Percentiles rank a stretch among this genome's conserved stretches.
phyloP scores from a whole-genome alignment of 1,140 invertebrate species.

The Galleria mellonella region DNA sequence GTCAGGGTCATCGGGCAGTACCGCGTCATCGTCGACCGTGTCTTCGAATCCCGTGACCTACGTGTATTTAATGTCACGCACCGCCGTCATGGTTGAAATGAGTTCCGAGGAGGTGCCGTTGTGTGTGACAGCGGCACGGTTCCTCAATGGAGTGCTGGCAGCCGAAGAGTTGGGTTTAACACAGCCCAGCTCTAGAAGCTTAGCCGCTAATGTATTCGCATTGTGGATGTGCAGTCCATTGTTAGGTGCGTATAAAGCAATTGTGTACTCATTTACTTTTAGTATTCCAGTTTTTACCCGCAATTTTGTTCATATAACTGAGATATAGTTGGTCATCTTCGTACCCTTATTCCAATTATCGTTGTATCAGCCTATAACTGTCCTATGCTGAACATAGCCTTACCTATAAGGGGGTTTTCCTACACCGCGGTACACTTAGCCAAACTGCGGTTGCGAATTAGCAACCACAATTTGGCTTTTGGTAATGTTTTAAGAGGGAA shows the following conservation, averaged over 20 bases:
- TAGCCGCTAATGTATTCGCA: conserved; percentile 78
- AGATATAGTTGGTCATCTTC: no score
- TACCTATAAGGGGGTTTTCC: no score
- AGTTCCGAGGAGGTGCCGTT: conserved; percentile 76
- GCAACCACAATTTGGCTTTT: no score
- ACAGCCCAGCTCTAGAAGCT: conserved; percentile 70
- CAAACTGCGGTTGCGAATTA: no score
- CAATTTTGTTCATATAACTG: not conserved
- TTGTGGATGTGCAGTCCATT: conserved; percentile 80
- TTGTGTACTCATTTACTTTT: no score
- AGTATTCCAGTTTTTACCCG: no score
- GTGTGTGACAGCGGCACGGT: conserved; percentile 75
- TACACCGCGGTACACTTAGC: no score
- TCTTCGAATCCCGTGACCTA: conserved; percentile 67
- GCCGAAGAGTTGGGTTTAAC: conserved; percentile 78
- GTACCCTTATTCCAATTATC: no score
- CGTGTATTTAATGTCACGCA: conserved; percentile 80
- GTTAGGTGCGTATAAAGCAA: conserved; percentile 68
- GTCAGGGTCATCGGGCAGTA: conserved; percentile 56
- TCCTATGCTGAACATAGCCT: no score
- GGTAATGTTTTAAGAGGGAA: no score
- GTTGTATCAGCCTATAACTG: no score
- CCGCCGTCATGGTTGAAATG: conserved; percentile 82
- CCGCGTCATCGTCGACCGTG: conserved; percentile 51
- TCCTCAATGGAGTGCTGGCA: conserved; percentile 75